phyloP scores from a whole-genome alignment of 2,113 vertebrate genomes.

The Pteropus alecto region DNA sequence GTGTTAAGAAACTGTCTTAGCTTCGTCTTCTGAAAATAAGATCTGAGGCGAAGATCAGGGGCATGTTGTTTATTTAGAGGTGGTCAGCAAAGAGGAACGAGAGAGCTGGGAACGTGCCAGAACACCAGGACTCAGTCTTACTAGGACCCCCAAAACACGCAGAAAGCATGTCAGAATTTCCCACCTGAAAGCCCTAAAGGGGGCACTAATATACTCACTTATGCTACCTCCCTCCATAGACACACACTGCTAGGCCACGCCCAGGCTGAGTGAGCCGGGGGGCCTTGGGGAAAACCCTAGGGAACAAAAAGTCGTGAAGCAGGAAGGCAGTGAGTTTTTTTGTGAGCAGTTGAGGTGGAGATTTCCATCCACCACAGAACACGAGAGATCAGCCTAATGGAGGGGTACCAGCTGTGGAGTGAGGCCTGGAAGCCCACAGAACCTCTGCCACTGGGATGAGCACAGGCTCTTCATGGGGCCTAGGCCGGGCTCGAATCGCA shows the following conservation, averaged over 20 bases:
- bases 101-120: no score
- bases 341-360: neutral
- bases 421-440: neutral
- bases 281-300: neutral
- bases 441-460: fast-evolving
- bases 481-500: neutral
- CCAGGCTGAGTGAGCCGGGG: neutral
- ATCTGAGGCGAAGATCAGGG: neutral
- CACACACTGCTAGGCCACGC: neutral
- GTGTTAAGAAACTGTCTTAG: neutral
- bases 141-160: no score
- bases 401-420: neutral
- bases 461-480: neutral
- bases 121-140: neutral
- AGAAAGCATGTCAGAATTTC: neutral
- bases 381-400: neutral
- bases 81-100: neutral
- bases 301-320: neutral
- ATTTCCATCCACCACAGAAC: no score
- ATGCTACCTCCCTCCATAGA: no score
- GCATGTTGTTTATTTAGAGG: neutral
- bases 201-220: neutral
- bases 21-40: neutral
- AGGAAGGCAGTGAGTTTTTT: neutral
- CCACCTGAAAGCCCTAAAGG: neutral